These are phyloP conservation scores for Chrysina gloriosa DNA, from an alignment of 2,888 invertebrate species.

Conservation along the genomic window DNA sequence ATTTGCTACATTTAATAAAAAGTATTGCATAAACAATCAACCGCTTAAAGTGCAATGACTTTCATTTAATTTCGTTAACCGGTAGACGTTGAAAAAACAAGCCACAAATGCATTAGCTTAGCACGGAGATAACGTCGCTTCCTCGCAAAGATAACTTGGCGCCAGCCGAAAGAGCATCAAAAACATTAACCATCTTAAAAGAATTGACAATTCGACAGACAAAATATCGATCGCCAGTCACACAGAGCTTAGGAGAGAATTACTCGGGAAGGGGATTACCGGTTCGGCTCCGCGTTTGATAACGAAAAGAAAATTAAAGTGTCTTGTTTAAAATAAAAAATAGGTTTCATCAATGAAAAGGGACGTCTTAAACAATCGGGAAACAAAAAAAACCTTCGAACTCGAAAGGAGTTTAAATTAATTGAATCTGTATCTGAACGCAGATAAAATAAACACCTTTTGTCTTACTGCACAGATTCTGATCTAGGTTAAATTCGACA, in stretches of 20 bases:
- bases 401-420: not conserved
- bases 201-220: conserved; percentile 40
- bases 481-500: too few relatives aligned
- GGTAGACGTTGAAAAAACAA: not conserved
- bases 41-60: conserved; percentile 16
- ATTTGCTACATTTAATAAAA: not conserved
- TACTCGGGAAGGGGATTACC: conserved; percentile 24
- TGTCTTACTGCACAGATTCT: too few relatives aligned
- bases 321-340: conserved; percentile 37
- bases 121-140: conserved; percentile 17
- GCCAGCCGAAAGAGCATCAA: conserved; percentile 29
- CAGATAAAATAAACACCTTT: not conserved
- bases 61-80: conserved; percentile 19
- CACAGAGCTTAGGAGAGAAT: conserved; percentile 23
- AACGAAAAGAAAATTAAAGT: conserved; percentile 37
- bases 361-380: conserved; percentile 22
- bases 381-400: not conserved
- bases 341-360: conserved; percentile 2
- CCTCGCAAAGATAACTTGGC: conserved; percentile 22
- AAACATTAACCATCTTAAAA: conserved; percentile 36
- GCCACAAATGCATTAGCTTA: conserved; percentile 29
- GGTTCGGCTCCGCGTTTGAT: conserved; percentile 13
- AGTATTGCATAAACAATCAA: not conserved
- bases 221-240: conserved; percentile 27
- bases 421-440: not conserved